A percentile compares a stretch with the other conserved stretches of the same genome.
phyloP scores from a whole-genome alignment of 2,113 vertebrate genomes.

The Hydropotes inermis region DNA sequence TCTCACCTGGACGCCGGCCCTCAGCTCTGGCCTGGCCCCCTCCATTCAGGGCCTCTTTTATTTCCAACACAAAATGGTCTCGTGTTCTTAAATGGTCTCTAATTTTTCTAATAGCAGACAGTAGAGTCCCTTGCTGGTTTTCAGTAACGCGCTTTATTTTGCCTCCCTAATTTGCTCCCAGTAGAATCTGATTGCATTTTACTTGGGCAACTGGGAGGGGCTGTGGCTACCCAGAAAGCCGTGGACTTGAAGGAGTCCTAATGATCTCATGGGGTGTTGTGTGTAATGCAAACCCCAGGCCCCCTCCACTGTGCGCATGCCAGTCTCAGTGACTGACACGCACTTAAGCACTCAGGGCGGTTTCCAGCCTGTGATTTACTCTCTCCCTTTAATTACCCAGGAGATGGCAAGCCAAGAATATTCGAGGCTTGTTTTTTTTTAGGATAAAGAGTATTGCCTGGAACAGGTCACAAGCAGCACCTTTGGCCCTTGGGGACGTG shows the following conservation, averaged over 20 bases:
- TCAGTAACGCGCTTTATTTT: conserved; percentile 74
- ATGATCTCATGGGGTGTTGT: conserved; percentile 51
- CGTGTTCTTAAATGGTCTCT: conserved; percentile 66
- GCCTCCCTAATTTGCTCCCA: conserved; percentile 77
- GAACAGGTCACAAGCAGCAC: not conserved
- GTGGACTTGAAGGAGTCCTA: conserved; percentile 37
- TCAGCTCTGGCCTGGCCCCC: conserved; percentile 44
- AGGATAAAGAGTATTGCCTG: not conserved
- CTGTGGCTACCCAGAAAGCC: conserved; percentile 15
- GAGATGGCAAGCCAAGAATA: not conserved
- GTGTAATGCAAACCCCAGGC: conserved; percentile 45
- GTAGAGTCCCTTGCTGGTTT: conserved; percentile 77
- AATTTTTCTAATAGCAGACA: conserved; percentile 75
- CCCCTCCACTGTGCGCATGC: conserved; percentile 12
- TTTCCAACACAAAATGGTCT: conserved; percentile 66
- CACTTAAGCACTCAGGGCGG: not conserved
- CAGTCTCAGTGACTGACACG: conserved; percentile 47
- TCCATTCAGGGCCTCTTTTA: conserved; percentile 62
- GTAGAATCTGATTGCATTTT: conserved; percentile 76
- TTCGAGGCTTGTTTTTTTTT: conserved; percentile 32
- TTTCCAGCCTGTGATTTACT: conserved; percentile 49
- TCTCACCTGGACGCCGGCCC: conserved; percentile 56
- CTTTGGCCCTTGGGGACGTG: not conserved
- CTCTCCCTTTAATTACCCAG: conserved; percentile 40
- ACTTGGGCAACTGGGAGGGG: conserved; percentile 59